Conservation (phyloP, 2,113 vertebrate species). For the Sinocyclocheilus anophthalmus region DNA sequence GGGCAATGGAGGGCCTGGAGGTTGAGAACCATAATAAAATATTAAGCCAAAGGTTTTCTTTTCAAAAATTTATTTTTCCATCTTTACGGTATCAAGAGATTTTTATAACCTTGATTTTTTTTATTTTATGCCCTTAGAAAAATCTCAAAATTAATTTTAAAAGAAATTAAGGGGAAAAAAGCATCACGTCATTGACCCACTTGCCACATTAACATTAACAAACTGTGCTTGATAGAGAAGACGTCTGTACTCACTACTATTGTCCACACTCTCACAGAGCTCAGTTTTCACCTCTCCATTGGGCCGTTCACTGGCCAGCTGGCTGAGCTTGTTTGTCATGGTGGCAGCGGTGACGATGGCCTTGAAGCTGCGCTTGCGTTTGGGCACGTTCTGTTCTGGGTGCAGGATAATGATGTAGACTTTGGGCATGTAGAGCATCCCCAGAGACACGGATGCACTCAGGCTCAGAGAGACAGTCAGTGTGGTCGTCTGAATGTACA, state of each 20-base stretch:
- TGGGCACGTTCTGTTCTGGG: conserved; percentile 96
- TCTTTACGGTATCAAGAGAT: too few relatives aligned
- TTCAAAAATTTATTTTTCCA: neutral
- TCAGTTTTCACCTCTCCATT: conserved; percentile 97
- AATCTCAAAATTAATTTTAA: neutral
- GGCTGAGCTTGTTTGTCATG: conserved; percentile 94
- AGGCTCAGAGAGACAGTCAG: conserved; percentile 96
- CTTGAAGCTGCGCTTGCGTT: conserved; percentile 96
- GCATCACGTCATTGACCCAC: too few relatives aligned
- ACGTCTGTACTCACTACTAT: conserved; percentile 84
- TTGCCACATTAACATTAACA: too few relatives aligned
- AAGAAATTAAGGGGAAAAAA: neutral
- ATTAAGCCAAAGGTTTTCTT: too few relatives aligned
- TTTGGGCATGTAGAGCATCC: conserved; percentile 98
- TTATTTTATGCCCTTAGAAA: neutral
- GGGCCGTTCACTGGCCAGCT: conserved; percentile 91
- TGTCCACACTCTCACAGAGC: conserved; percentile 93
- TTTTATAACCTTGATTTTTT: too few relatives aligned
- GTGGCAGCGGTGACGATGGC: conserved; percentile 96
- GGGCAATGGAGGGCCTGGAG: neutral
- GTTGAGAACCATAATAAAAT: too few relatives aligned
- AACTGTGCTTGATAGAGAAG: neutral
- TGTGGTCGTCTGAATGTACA: conserved; percentile 98
- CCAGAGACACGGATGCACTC: conserved; percentile 96
- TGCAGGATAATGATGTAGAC: conserved; percentile 98